Conservation (phyloP, 2,888 invertebrate genomes). For the Yponomeuta evonymella region DNA sequence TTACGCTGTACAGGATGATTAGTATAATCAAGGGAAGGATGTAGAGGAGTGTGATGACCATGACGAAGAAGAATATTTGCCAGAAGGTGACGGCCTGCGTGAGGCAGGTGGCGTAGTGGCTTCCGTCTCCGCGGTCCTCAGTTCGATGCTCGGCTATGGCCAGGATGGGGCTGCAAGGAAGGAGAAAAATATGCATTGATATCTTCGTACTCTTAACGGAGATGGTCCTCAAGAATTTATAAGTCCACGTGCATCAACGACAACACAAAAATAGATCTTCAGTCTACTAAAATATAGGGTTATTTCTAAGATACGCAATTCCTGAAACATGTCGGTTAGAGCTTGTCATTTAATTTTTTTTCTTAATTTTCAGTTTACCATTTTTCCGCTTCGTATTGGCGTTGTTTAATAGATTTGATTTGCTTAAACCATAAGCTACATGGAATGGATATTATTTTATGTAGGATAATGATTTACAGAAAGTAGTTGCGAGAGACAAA, state of each 20-base stretch:
- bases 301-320: no score
- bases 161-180: constrained; percentile 84
- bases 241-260: not conserved
- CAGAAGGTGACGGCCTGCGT: constrained; percentile 86
- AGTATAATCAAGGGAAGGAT: constrained; percentile 87
- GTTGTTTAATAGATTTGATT: no score
- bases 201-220: not conserved
- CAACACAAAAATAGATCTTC: not conserved
- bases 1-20: constrained; percentile 87
- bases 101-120: constrained; percentile 83
- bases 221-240: not conserved
- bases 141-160: constrained; percentile 84
- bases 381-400: no score
- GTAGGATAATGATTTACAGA: no score
- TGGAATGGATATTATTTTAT: no score
- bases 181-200: constrained; percentile 8
- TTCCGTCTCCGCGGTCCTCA: constrained; percentile 82
- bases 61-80: constrained; percentile 86
- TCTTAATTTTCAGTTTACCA: no score
- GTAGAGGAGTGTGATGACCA: constrained; percentile 87
- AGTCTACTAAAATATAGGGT: no score
- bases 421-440: no score
- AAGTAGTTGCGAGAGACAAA: no score
- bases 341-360: no score
- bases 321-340: no score